phyloP scores from a whole-genome alignment of 2,888 invertebrate genomes.

The Ethmia dodecea region DNA sequence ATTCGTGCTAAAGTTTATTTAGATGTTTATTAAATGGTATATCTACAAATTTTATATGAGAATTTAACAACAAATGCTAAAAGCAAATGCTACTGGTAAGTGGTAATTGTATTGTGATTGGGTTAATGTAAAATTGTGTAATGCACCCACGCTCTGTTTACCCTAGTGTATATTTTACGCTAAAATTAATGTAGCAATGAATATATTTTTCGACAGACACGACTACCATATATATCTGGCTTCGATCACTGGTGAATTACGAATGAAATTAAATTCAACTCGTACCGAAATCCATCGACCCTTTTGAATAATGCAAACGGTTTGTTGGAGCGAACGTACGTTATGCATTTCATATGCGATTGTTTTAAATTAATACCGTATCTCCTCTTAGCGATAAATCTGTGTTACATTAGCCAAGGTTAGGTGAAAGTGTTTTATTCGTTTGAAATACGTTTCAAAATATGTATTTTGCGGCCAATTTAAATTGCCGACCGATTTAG shows the following conservation, averaged over 20 bases:
- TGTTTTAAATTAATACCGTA: conserved; percentile 36
- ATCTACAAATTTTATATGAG: no score
- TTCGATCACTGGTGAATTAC: conserved; percentile 49
- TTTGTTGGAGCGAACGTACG: conserved; percentile 47
- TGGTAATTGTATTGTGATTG: no score
- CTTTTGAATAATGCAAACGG: conserved; percentile 69
- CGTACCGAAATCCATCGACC: conserved; percentile 54
- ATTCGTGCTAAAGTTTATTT: no score
- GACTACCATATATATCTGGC: conserved; percentile 28
- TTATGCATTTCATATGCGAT: conserved; percentile 37
- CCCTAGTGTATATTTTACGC: no score
- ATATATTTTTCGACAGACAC: no score
- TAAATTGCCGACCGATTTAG: conserved; percentile 57
- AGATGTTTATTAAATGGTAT: no score
- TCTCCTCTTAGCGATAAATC: conserved; percentile 32
- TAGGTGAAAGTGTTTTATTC: conserved; percentile 26
- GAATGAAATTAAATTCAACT: conserved; percentile 57
- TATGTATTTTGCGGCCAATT: conserved; percentile 48
- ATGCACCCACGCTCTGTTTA: no score
- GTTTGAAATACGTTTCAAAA: conserved; percentile 44
- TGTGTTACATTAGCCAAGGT: conserved; percentile 3
- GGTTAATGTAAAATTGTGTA: no score
- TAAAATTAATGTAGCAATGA: no score
- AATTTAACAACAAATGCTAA: no score
- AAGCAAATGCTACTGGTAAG: no score